Evolutionary conservation across 2,113 vertebrate genomes (phyloP).

Genomic region (Corythaixoides concolor): DNA sequence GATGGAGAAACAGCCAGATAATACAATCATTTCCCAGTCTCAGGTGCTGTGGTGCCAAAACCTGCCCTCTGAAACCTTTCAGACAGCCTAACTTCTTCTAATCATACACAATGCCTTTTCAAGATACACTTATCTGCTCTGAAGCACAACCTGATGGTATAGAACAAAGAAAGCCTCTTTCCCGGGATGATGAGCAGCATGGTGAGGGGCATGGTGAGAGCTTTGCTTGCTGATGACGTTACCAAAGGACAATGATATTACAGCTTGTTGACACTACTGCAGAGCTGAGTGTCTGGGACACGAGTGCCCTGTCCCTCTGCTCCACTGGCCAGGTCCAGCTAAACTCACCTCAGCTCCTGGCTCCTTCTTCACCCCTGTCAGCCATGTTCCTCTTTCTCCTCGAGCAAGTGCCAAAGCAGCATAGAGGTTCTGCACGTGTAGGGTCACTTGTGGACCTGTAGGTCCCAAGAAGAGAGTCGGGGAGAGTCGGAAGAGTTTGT

Average conservation of each 20-base stretch:
- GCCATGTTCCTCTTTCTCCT: background rate
- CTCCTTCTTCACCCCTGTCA: background rate
- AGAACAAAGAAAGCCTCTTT: background rate
- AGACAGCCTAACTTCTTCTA: background rate
- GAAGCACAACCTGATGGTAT: background rate
- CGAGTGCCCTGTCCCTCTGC: accelerated
- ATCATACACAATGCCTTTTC: background rate
- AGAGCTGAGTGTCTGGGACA: background rate
- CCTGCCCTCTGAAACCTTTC: background rate
- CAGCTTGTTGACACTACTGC: background rate
- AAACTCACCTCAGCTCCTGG: background rate
- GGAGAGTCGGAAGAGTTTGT: background rate
- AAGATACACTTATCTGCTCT: background rate
- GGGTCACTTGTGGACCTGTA: background rate
- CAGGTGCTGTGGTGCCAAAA: background rate
- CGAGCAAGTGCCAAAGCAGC: background rate
- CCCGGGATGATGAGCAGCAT: background rate
- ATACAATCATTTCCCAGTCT: background rate
- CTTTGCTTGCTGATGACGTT: background rate
- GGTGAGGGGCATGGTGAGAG: background rate
- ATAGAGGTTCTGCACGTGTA: background rate
- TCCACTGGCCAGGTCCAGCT: background rate
- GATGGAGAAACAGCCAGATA: background rate
- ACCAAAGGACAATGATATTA: background rate
- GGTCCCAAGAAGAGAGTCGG: background rate